phyloP scores from a whole-genome alignment of 2,888 invertebrate genomes.

The Stenoptilia bipunctidactyla region DNA sequence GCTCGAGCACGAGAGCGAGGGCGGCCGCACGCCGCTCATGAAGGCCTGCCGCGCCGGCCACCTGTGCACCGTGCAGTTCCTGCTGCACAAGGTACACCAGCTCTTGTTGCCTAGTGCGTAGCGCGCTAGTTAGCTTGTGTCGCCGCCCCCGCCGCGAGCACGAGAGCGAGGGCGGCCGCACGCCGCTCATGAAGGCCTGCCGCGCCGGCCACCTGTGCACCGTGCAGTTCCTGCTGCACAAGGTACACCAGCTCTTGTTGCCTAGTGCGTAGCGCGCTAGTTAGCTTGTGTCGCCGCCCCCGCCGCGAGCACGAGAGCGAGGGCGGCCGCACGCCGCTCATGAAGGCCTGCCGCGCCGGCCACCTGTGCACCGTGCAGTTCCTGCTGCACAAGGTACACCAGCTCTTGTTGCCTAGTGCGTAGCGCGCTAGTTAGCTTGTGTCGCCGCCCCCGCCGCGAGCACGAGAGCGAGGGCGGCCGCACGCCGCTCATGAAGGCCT shows the following conservation, averaged over 20 bases:
- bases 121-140: slow-evolving; percentile 92
- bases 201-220: slow-evolving; percentile 96
- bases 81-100: slow-evolving; percentile 80
- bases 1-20: slow-evolving; percentile 96
- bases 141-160: slow-evolving; percentile 91
- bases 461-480: slow-evolving; percentile 97
- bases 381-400: slow-evolving; percentile 81
- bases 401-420: slow-evolving; percentile 38
- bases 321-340: slow-evolving; percentile 96
- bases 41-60: slow-evolving; percentile 98
- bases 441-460: slow-evolving; percentile 90
- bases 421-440: slow-evolving; percentile 91
- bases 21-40: slow-evolving; percentile 97
- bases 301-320: slow-evolving; percentile 94
- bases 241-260: slow-evolving; percentile 41
- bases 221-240: slow-evolving; percentile 93
- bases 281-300: slow-evolving; percentile 91
- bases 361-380: slow-evolving; percentile 97
- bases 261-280: slow-evolving; percentile 85
- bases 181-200: slow-evolving; percentile 98
- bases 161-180: slow-evolving; percentile 96
- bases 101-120: slow-evolving; percentile 59
- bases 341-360: slow-evolving; percentile 98
- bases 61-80: slow-evolving; percentile 94
- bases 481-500: slow-evolving; percentile 98